Percentiles rank a stretch among this genome's conserved stretches.
These are phyloP conservation scores for Apis cerana DNA, from an alignment of 1,140 invertebrate species.

Conservation along the genomic window DNA sequence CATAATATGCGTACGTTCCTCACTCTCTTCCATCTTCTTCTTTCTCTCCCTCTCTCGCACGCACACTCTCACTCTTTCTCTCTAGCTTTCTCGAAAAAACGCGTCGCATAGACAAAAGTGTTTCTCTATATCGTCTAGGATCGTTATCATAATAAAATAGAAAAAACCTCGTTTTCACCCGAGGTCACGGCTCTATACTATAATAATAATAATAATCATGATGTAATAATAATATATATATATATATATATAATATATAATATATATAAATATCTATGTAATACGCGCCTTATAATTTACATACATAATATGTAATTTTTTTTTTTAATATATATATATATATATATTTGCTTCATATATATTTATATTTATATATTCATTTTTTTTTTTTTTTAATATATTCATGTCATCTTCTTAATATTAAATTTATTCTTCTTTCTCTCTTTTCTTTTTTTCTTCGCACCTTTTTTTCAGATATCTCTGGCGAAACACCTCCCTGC, in stretches of 20 bases:
- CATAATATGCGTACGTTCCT: constrained; percentile 42
- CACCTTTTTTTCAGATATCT: constrained; percentile 55
- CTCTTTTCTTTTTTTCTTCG: constrained; percentile 41
- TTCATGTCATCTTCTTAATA: constrained; percentile 40
- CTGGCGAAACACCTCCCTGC: constrained; percentile 22
- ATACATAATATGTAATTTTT: constrained; percentile 58
- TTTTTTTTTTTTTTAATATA: constrained; percentile 27
- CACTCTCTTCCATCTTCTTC: not conserved
- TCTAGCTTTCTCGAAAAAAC: constrained; percentile 45
- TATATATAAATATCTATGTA: constrained; percentile 64
- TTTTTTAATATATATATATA: constrained; percentile 52
- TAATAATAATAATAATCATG: constrained; percentile 54
- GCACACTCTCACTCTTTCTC: not conserved
- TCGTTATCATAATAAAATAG: constrained; percentile 72
- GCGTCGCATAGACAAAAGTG: constrained; percentile 59
- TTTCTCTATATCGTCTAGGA: constrained; percentile 55
- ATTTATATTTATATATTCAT: constrained; percentile 54
- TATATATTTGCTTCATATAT: constrained; percentile 46
- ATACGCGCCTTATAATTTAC: constrained; percentile 63
- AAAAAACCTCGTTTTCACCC: constrained; percentile 65
- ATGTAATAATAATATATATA: constrained; percentile 49
- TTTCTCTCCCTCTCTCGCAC: constrained; percentile 20
- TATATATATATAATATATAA: constrained; percentile 43
- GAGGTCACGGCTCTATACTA: constrained; percentile 59
- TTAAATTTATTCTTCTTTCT: constrained; percentile 50